phyloP scores from a whole-genome alignment of 1,140 invertebrate genomes.

The Hycleus cichorii region DNA sequence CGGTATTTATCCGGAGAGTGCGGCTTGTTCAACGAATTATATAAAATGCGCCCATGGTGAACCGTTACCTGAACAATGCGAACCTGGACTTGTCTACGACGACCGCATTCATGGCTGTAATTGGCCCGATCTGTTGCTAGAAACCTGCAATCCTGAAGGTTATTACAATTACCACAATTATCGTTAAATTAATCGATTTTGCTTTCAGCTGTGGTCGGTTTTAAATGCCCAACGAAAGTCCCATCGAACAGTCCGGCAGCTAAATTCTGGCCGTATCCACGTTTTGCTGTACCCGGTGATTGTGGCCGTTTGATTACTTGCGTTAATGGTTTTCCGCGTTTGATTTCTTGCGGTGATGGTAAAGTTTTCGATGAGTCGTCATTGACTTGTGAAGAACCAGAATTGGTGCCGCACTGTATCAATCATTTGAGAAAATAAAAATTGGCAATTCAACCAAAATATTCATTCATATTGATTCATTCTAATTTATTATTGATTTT shows the following conservation, averaged over 20 bases:
- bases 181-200: background rate
- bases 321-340: constrained; percentile 75
- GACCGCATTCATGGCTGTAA: constrained; percentile 82
- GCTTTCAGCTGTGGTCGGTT: constrained; percentile 63
- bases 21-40: constrained; percentile 76
- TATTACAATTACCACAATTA: background rate
- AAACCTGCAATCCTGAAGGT: constrained; percentile 83
- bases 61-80: constrained; percentile 70
- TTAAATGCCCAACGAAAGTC: constrained; percentile 76
- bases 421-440: constrained; percentile 34
- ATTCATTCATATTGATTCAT: too few relatives aligned
- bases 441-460: background rate
- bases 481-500: too few relatives aligned
- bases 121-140: constrained; percentile 83
- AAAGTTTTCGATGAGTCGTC: constrained; percentile 77
- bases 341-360: constrained; percentile 78
- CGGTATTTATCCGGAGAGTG: constrained; percentile 73
- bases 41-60: constrained; percentile 78
- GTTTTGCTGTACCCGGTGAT: constrained; percentile 76
- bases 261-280: constrained; percentile 84
- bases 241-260: constrained; percentile 69
- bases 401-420: constrained; percentile 56
- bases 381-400: constrained; percentile 75
- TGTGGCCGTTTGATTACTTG: constrained; percentile 80
- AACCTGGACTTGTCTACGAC: constrained; percentile 81